Evolutionary conservation across 1,140 invertebrate genomes (phyloP), one percentile per base, ranked within the genome.

Genomic region (Drosophila murphyi): DNA sequence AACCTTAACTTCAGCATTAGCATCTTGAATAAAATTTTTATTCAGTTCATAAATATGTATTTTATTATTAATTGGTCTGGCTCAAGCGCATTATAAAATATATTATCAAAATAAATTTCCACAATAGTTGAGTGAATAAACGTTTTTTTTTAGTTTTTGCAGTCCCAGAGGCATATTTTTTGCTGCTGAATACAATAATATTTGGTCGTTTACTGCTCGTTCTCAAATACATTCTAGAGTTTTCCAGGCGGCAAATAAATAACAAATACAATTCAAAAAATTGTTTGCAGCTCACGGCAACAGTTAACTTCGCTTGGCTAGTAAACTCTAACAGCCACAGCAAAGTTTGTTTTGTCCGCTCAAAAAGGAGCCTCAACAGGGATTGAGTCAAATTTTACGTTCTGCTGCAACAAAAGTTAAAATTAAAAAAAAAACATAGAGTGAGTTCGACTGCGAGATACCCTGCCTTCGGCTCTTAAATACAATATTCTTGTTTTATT

Each of bases 191-290:
- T 76, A 55, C 51, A 51, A 76, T 82, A 51, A 76, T 82, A 71
- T 87, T 87, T 70, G 69, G 55, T 64, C 61, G 61, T 64, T 65
- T 32, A 31, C 45, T 4, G 43, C 31, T 12, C 43, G 37, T 47
- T 57, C 39, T 10, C 8, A 51, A 57, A 48, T 81, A 67, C 67
- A 76, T 76, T 80, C 70, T 70, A 80, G 76, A 82, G 76, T 83
- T 78, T 61, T 61, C 71, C 80, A 88, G 80, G 83, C 83, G 83
- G 77, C 74, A 88, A 89, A 88, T 83, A 88, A 89, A 89, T 83
- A 83, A 83, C 52, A 82, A 65, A 28, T 59, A 72, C 61, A 20
- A 20, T 79, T 73, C 67, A 69, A 71, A 80, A 68, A 88, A 89
- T 76, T 51, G 85, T 71, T 79, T 65, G 54, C 82, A 79, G 78